Evolutionary conservation across 2,113 vertebrate species (phyloP).

Genomic region (Pantherophis guttatus): DNA sequence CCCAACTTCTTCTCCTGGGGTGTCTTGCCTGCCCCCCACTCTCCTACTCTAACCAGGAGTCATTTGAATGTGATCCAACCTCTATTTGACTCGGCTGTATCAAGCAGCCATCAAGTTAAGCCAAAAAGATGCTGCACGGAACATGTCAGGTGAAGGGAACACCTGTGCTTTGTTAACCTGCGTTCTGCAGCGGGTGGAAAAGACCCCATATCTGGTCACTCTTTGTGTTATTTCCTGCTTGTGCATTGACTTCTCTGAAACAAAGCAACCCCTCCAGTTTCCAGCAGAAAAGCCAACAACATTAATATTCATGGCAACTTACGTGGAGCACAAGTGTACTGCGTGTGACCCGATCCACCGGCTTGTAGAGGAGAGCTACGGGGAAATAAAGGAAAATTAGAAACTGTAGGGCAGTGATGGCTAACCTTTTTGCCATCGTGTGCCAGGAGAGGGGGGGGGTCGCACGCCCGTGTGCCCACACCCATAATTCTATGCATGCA

Average conservation of each 20-base stretch:
- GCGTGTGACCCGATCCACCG: constrained; percentile 95
- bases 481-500: too few species aligned
- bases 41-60: background rate
- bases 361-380: constrained; percentile 92
- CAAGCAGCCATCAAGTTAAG: background rate
- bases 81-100: background rate
- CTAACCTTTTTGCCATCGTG: too few species aligned
- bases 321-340: constrained; percentile 96
- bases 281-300: background rate
- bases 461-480: too few species aligned
- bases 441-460: too few species aligned
- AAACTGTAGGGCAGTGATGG: background rate
- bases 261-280: background rate
- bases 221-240: background rate
- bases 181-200: background rate
- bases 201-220: background rate
- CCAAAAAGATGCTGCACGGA: background rate
- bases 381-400: constrained; percentile 38
- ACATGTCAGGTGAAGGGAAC: background rate
- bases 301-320: constrained; percentile 64
- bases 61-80: background rate
- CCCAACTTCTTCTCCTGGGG: background rate
- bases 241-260: background rate
- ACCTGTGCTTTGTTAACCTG: background rate
- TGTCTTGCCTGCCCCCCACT: background rate